These are phyloP conservation scores for Phocoena sinus DNA, from an alignment of 2,113 vertebrate species.

Conservation along the genomic window DNA sequence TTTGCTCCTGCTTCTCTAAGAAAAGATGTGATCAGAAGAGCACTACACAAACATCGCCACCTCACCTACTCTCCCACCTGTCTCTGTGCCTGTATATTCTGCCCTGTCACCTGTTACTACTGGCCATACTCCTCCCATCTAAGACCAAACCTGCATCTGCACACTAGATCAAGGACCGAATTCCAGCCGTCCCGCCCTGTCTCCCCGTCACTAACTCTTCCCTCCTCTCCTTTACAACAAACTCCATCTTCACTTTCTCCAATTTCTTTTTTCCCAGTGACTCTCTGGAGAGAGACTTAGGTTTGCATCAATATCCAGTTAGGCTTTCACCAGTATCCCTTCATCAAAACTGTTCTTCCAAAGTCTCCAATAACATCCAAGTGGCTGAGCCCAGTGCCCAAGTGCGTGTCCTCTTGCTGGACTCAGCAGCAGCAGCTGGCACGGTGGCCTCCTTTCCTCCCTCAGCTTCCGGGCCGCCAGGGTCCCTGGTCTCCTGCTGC, in stretches of 20 bases:
- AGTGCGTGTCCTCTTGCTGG: neutral
- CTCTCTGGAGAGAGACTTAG: neutral
- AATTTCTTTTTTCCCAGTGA: neutral
- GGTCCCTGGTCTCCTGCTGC: neutral
- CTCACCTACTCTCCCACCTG: neutral
- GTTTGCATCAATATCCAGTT: neutral
- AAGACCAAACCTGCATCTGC: neutral
- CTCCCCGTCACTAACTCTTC: too few species aligned
- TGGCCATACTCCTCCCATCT: too few species aligned
- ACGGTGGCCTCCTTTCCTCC: neutral
- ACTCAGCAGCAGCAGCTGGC: neutral
- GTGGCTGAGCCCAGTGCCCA: neutral
- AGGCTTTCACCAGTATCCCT: neutral
- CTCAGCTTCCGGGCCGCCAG: neutral
- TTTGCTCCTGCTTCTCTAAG: neutral
- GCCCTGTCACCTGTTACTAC: rapidly evolving
- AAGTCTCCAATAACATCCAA: rapidly evolving
- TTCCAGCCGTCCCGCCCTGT: too few species aligned
- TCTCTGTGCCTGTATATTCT: rapidly evolving
- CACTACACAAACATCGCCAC: rapidly evolving
- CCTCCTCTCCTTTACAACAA: neutral
- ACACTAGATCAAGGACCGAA: neutral
- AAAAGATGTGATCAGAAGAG: neutral
- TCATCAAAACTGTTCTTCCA: neutral
- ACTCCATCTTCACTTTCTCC: neutral